These are phyloP conservation scores for Sarcophaga caerulescens DNA, from an alignment of 2,888 invertebrate species.

Conservation along the genomic window DNA sequence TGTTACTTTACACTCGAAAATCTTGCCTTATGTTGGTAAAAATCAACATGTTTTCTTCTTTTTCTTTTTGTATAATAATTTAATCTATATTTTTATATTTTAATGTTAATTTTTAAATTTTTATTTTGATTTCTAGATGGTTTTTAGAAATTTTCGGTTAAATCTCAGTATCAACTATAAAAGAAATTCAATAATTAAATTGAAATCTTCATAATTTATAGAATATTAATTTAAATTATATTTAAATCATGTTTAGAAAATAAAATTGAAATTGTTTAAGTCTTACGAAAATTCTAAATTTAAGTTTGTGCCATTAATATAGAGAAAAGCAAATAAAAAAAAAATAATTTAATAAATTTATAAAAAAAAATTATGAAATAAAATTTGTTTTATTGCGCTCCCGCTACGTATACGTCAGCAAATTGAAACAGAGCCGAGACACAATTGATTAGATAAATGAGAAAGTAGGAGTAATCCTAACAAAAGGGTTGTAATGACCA, in stretches of 20 bases:
- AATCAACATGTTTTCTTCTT: slow-evolving; percentile 24
- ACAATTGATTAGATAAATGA: no score
- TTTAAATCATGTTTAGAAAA: slow-evolving; percentile 22
- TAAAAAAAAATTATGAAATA: background rate
- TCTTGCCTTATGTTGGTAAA: background rate
- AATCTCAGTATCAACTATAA: slow-evolving; percentile 50
- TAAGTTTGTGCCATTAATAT: slow-evolving; percentile 67
- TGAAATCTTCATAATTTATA: slow-evolving; percentile 20
- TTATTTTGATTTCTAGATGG: slow-evolving; percentile 75
- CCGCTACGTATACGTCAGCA: no score
- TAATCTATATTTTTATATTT: background rate
- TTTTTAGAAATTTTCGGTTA: slow-evolving; percentile 79
- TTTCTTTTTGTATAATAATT: background rate
- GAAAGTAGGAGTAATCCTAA: no score
- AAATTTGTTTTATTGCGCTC: no score
- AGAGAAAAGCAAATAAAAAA: slow-evolving; percentile 7
- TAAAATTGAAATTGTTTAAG: slow-evolving; percentile 22
- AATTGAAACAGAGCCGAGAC: no score
- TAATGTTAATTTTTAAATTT: slow-evolving; percentile 61
- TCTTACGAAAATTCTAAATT: slow-evolving; percentile 30
- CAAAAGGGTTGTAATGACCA: no score
- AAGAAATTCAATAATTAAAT: slow-evolving; percentile 8
- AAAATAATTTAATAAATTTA: background rate
- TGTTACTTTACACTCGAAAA: background rate
- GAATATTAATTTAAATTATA: slow-evolving; percentile 21